phyloP scores from a whole-genome alignment of 2,888 invertebrate genomes.

The Dorcus parallelipipedus region DNA sequence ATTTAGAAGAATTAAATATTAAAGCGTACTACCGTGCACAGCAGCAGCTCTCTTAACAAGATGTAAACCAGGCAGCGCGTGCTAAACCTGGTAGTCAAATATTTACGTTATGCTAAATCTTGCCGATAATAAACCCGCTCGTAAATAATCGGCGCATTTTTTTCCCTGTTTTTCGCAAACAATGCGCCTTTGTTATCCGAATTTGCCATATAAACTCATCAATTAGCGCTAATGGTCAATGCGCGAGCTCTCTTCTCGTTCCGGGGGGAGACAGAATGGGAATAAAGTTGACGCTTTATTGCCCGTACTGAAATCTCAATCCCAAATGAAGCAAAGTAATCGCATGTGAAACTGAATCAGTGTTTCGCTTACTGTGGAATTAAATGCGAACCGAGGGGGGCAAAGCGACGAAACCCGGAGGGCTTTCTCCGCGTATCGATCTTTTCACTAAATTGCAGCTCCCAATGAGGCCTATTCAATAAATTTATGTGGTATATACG shows the following conservation, averaged over 20 bases:
- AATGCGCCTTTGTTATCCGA: neutral
- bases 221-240: neutral
- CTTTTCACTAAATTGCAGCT: neutral
- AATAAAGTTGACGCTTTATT: neutral
- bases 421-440: neutral
- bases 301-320: neutral
- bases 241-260: neutral
- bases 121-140: no score
- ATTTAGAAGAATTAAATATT: no score
- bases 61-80: no score
- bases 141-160: no score
- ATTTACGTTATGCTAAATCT: no score
- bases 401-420: no score
- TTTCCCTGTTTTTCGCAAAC: no score
- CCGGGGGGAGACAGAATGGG: neutral
- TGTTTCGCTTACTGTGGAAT: neutral
- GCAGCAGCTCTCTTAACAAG: no score
- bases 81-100: no score
- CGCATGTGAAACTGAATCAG: neutral
- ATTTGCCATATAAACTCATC: neutral
- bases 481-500: neutral
- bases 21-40: no score
- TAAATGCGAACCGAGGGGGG: neutral
- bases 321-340: constrained; percentile 2
- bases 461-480: neutral